phyloP scores from a whole-genome alignment of 2,888 invertebrate genomes.

The Helleia helle region DNA sequence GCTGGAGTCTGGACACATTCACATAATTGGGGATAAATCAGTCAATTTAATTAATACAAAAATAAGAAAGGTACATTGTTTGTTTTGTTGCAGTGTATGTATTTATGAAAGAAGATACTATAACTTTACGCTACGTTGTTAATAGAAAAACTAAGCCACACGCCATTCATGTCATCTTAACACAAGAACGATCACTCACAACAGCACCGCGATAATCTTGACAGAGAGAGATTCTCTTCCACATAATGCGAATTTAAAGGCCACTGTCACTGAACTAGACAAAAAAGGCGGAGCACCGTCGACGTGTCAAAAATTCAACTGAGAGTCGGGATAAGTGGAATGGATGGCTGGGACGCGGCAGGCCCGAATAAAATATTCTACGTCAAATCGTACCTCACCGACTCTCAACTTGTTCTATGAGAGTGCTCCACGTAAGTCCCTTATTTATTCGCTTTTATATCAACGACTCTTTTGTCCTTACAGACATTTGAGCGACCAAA shows the following conservation, averaged over 20 bases:
- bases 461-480: constrained; percentile 54
- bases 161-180: constrained; percentile 24
- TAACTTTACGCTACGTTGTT: too few relatives aligned
- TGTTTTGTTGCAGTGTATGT: too few relatives aligned
- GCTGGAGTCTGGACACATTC: too few relatives aligned
- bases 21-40: too few relatives aligned
- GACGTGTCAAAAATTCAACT: constrained; percentile 71
- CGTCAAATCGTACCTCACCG: constrained; percentile 71
- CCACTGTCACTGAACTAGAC: constrained; percentile 56
- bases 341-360: constrained; percentile 51
- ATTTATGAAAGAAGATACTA: too few relatives aligned
- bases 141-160: constrained; percentile 12
- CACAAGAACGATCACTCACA: constrained; percentile 24
- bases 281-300: constrained; percentile 56
- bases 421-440: constrained; percentile 65
- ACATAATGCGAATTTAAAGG: constrained; percentile 61
- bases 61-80: too few relatives aligned
- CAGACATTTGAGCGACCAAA: constrained; percentile 27
- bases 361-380: constrained; percentile 67
- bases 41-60: too few relatives aligned
- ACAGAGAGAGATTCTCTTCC: constrained; percentile 32
- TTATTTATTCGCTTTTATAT: constrained; percentile 67
- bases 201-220: constrained; percentile 23
- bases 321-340: constrained; percentile 69
- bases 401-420: constrained; percentile 58